Evolutionary conservation across 2,888 invertebrate species (phyloP).

Genomic region (Leucophenga maculata): DNA sequence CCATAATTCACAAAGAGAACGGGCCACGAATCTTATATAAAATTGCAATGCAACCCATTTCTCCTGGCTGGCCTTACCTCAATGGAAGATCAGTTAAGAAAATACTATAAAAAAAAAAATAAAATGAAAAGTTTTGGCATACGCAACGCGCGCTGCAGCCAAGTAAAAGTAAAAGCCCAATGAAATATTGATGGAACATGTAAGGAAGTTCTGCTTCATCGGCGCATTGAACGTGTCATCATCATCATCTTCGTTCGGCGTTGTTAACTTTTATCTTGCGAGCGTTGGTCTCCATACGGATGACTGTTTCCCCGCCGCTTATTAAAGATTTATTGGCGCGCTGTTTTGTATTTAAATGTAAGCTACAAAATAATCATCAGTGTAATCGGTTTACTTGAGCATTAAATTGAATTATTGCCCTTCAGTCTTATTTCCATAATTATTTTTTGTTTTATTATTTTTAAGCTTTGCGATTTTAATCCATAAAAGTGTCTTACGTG

Average conservation of each 20-base stretch:
- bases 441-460: neutral
- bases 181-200: constrained; percentile 18
- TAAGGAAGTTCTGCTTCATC: constrained; percentile 8
- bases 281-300: neutral
- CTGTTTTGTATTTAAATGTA: constrained; percentile 25
- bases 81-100: constrained; percentile 12
- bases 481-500: constrained; percentile 7
- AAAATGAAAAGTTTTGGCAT: constrained; percentile 17
- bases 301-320: neutral
- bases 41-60: neutral
- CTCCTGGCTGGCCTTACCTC: neutral
- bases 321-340: constrained; percentile 3
- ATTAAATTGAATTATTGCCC: constrained; percentile 32
- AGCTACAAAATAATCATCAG: constrained; percentile 30
- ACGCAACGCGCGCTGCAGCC: neutral
- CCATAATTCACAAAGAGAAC: neutral
- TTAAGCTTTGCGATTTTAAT: constrained; percentile 12
- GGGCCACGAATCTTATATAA: neutral
- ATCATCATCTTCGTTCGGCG: no score
- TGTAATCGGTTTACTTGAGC: constrained; percentile 32
- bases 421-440: constrained; percentile 15
- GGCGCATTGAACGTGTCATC: neutral
- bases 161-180: constrained; percentile 20
- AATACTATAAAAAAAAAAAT: constrained; percentile 28
- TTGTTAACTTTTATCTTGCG: neutral